Evolutionary conservation across 2,888 invertebrate species (phyloP).

Genomic region (Drosophila limbata): DNA sequence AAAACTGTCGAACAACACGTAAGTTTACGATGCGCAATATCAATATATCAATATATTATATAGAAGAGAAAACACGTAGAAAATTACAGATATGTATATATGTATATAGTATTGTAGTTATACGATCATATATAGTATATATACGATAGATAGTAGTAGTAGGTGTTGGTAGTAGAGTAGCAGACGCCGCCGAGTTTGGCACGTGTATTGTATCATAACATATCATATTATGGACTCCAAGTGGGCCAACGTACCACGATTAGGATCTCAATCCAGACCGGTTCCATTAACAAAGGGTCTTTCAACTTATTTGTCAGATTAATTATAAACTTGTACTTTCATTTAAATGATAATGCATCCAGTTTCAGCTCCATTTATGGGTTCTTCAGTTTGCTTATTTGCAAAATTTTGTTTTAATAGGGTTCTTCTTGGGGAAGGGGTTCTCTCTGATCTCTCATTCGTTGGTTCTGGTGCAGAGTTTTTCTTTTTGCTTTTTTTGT

Average conservation of each 20-base stretch:
- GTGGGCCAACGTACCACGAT: slow-evolving; percentile 65
- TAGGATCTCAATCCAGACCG: slow-evolving; percentile 43
- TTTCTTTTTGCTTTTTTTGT: slow-evolving; percentile 1
- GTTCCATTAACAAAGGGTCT: slow-evolving; percentile 37
- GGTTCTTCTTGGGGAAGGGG: slow-evolving; percentile 9
- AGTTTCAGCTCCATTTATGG: slow-evolving; percentile 26
- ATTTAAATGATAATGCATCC: slow-evolving; percentile 17
- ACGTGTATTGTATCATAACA: slow-evolving; percentile 28
- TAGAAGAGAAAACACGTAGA: slow-evolving; percentile 69
- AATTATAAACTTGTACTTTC: slow-evolving; percentile 1
- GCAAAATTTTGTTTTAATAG: slow-evolving; percentile 17
- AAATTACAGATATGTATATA: slow-evolving; percentile 60
- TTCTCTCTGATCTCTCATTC: slow-evolving; percentile 6
- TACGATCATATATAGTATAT: slow-evolving; percentile 46
- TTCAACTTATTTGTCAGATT: slow-evolving; percentile 4
- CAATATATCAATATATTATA: slow-evolving; percentile 45
- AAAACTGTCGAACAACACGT: slow-evolving; percentile 74
- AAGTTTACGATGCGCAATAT: slow-evolving; percentile 55
- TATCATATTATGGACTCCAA: slow-evolving; percentile 50
- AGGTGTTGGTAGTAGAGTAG: slow-evolving; percentile 47
- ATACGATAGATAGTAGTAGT: slow-evolving; percentile 57
- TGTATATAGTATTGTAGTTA: slow-evolving; percentile 4
- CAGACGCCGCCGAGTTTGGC: slow-evolving; percentile 62
- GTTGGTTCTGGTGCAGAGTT: slow-evolving; percentile 22
- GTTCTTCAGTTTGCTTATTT: slow-evolving; percentile 30